phyloP scores from a whole-genome alignment of 1,140 invertebrate species.

The Caenorhabditis inopinata region DNA sequence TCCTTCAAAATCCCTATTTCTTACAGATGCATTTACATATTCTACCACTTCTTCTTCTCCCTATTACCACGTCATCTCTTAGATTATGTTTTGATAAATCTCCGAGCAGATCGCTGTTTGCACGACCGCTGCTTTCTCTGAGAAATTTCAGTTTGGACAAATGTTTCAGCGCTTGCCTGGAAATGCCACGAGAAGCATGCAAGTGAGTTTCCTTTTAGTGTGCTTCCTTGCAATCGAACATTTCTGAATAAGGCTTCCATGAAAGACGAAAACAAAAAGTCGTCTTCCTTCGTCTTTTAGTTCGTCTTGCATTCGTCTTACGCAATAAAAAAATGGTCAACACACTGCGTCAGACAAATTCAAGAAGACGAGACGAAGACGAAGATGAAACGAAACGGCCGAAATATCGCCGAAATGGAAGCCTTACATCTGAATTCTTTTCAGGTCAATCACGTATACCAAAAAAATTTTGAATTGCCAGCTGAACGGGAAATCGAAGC shows the following conservation, averaged over 20 bases:
- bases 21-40: background rate
- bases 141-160: conserved; percentile 3
- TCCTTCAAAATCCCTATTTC: background rate
- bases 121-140: background rate
- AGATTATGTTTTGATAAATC: conserved; percentile 10
- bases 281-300: too few species aligned
- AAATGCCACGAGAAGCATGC: conserved; percentile 17
- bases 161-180: background rate
- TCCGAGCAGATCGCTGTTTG: background rate
- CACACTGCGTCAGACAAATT: too few species aligned
- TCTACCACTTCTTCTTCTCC: background rate
- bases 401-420: too few species aligned
- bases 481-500: background rate
- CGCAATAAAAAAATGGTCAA: too few species aligned
- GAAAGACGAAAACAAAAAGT: too few species aligned
- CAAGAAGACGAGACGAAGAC: too few species aligned
- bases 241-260: background rate
- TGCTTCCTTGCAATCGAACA: background rate
- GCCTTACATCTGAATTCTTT: too few species aligned
- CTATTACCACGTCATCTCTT: background rate
- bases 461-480: background rate
- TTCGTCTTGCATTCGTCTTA: too few species aligned
- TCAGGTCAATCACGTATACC: conserved; percentile 21
- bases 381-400: too few species aligned
- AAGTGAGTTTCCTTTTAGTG: background rate